Percentiles rank a stretch among this genome's conserved stretches.
phyloP scores from a whole-genome alignment of 2,888 invertebrate genomes.

The Trachelus troglodyta region DNA sequence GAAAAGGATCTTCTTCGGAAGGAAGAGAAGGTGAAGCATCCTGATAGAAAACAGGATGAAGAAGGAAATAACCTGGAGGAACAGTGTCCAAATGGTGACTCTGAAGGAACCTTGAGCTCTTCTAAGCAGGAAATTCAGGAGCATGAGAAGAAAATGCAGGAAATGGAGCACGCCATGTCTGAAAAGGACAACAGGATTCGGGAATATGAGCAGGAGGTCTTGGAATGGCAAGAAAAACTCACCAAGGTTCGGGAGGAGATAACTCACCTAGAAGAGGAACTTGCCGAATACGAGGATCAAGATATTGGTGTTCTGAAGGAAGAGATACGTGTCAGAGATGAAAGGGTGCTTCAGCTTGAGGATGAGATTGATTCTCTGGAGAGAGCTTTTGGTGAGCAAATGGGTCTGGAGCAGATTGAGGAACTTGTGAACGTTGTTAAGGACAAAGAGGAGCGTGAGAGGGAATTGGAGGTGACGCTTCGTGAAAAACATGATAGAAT shows the following conservation, averaged over 20 bases:
- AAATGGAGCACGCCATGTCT: slow-evolving; percentile 47
- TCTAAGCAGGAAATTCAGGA: too few relatives aligned
- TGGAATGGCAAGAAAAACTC: slow-evolving; percentile 46
- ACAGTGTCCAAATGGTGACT: neutral
- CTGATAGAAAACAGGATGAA: slow-evolving; percentile 5
- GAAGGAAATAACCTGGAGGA: neutral
- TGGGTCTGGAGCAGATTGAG: slow-evolving; percentile 55
- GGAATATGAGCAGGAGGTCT: slow-evolving; percentile 45
- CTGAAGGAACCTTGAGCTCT: neutral
- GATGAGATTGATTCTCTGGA: slow-evolving; percentile 57
- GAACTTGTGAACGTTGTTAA: slow-evolving; percentile 51
- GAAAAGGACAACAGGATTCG: slow-evolving; percentile 50
- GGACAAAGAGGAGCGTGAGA: slow-evolving; percentile 68
- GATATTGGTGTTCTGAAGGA: slow-evolving; percentile 51
- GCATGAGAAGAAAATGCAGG: slow-evolving; percentile 38
- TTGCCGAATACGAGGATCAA: slow-evolving; percentile 45
- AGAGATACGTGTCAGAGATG: slow-evolving; percentile 50
- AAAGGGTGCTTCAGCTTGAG: slow-evolving; percentile 49
- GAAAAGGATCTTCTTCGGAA: slow-evolving; percentile 33
- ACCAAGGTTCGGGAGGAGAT: slow-evolving; percentile 38
- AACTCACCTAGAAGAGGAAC: slow-evolving; percentile 41
- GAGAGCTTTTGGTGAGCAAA: slow-evolving; percentile 50
- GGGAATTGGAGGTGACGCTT: slow-evolving; percentile 67
- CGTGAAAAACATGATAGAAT: slow-evolving; percentile 69
- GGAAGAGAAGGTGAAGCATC: neutral